Base-by-base conservation (phyloP, 2,113 vertebrate species). In the Colinus virginianus region DNA sequence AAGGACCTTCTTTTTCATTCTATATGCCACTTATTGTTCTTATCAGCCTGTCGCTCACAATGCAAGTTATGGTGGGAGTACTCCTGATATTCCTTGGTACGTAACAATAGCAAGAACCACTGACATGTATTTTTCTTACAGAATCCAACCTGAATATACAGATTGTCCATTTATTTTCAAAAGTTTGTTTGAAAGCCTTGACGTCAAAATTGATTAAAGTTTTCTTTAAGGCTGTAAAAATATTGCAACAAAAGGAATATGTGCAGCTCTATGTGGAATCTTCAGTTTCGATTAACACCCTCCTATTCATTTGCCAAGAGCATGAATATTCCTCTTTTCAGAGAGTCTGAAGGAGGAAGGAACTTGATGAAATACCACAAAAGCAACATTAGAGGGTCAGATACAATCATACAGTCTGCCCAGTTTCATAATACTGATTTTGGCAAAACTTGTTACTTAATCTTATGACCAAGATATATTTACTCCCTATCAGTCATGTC, bases 11-110 rank as follows among this genome's bases (percentile, higher is more conserved):
- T 6, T 99, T 98, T 59, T 92, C 81, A 92, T 99, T 99, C 97
- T 99, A 98, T 8, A 5, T 96, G 11, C 98, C 98, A 0, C 97
- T 99, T 17, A 98, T 99, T 40, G 13, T 96, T 14, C 98, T 99
- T 77, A 99, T 99, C 94, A 98, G 98, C 79, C 94, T 99, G 88
- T 99, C 99, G 0, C 98, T 99, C 32, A 85, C 95, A 10, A 97
- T 99, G 21, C 99, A 99, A 81, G 80, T 99, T 17, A 2, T 98
- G 3, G 99, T 99, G 84, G 99, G 99, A 5, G 94, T 99, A 32
- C 94, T 99, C 70, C 98, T 99, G 70, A 99, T 99, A 96, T 99
- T 99, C 93, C 98, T 99, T 8, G 98, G 99, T 99, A 95, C 30
- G 98, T 97, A 61, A 30, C 75, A 45, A 17, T 12, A 51, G 49